A percentile compares a stretch with the other conserved stretches of the same genome.
Conservation (phyloP, 1,140 invertebrate species). For the Ruditapes philippinarum region DNA sequence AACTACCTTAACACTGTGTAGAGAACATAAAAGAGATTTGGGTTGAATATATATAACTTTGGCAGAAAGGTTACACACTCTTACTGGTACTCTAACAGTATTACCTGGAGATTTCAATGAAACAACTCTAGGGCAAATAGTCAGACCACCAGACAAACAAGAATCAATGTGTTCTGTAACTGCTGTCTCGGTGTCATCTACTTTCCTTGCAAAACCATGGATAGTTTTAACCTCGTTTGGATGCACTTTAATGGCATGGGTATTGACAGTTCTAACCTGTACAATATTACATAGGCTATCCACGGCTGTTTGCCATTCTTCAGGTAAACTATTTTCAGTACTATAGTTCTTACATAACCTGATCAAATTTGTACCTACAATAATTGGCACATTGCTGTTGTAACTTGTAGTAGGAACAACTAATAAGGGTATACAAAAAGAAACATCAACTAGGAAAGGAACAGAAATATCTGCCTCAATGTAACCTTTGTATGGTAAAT, state of each 20-base stretch:
- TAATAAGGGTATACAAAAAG: neutral
- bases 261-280: conserved; percentile 28
- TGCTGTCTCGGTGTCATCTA: neutral
- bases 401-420: conserved; percentile 44
- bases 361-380: conserved; percentile 64
- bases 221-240: conserved; percentile 33
- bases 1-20: conserved; percentile 16
- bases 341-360: conserved; percentile 15
- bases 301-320: conserved; percentile 45
- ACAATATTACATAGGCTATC: neutral
- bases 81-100: conserved; percentile 47
- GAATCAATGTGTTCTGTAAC: conserved; percentile 46
- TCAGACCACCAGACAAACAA: neutral
- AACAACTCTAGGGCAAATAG: conserved; percentile 62
- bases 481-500: conserved; percentile 57
- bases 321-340: conserved; percentile 1
- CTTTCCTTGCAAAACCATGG: conserved; percentile 28
- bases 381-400: conserved; percentile 39
- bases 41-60: conserved; percentile 18
- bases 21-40: conserved; percentile 22
- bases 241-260: neutral
- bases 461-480: conserved; percentile 34
- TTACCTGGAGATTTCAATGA: neutral
- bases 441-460: neutral
- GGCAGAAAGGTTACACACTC: conserved; percentile 49